A percentile compares a stretch with the other conserved stretches of the same genome.
Evolutionary conservation across 2,888 invertebrate species (phyloP).

Genomic region (Agrilus cyanescens): DNA sequence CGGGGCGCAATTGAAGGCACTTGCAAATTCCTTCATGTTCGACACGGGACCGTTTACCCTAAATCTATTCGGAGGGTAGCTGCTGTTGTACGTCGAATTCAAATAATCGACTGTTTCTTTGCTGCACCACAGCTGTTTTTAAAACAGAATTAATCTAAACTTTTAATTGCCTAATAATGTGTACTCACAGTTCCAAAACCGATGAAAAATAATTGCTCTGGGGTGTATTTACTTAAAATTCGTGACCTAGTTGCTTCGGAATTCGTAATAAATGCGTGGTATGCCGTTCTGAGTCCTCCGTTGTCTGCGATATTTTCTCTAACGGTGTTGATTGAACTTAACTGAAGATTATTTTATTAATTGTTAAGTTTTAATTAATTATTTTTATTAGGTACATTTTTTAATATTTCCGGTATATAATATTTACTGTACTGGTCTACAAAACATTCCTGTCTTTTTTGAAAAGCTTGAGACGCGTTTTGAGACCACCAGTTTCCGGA

Average conservation of each 20-base stretch:
- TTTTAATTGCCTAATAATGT: background rate
- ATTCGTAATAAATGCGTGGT: constrained; percentile 21
- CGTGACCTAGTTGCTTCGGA: constrained; percentile 2
- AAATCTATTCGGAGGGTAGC: constrained; percentile 26
- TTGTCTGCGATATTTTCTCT: constrained; percentile 37
- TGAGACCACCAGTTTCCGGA: constrained; percentile 30
- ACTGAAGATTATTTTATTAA: constrained; percentile 23
- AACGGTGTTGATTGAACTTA: constrained; percentile 40
- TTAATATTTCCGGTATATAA: constrained; percentile 28
- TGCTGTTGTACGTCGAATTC: constrained; percentile 13
- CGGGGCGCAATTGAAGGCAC: constrained; percentile 29
- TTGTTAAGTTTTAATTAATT: background rate
- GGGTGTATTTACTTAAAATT: constrained; percentile 18
- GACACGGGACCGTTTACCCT: constrained; percentile 32
- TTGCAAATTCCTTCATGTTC: constrained; percentile 32
- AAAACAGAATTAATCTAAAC: constrained; percentile 11
- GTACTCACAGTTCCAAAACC: constrained; percentile 31
- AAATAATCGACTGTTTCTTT: constrained; percentile 24
- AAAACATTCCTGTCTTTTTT: constrained; percentile 31
- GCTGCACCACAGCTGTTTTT: constrained; percentile 31
- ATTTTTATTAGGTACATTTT: constrained; percentile 20
- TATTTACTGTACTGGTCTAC: constrained; percentile 35
- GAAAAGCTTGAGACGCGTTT: constrained; percentile 27
- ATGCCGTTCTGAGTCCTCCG: constrained; percentile 31
- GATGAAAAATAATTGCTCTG: constrained; percentile 33